Conservation (phyloP, 1,140 invertebrate genomes). For the Octopus sinensis region DNA sequence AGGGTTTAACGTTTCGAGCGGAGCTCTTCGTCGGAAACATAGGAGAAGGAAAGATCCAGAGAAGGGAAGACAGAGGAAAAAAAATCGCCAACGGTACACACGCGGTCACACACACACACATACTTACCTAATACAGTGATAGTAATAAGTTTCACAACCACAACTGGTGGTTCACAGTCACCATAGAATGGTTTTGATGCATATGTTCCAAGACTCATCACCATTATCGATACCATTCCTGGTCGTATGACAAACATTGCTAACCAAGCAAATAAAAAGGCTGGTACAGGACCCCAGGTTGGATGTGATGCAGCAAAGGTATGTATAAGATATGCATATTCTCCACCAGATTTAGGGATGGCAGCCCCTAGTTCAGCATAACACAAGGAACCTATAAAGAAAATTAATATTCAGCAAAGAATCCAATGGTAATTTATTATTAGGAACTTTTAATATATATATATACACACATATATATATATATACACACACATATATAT, state of each 20-base stretch:
- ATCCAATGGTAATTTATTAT: background rate
- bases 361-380: constrained; percentile 78
- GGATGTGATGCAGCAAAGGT: constrained; percentile 32
- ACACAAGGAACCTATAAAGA: constrained; percentile 68
- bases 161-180: constrained; percentile 35
- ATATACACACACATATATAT: no score
- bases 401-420: no score
- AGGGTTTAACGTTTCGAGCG: no score
- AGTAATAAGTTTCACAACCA: constrained; percentile 36
- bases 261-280: constrained; percentile 57
- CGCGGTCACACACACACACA: no score
- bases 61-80: no score
- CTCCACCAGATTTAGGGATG: constrained; percentile 49
- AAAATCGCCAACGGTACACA: no score
- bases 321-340: constrained; percentile 50
- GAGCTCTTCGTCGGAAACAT: no score
- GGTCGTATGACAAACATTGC: constrained; percentile 67
- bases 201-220: constrained; percentile 86
- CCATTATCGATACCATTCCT: constrained; percentile 81
- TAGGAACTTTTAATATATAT: background rate
- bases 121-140: constrained; percentile 42
- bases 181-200: constrained; percentile 82
- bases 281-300: constrained; percentile 44
- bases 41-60: no score
- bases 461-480: background rate